Evolutionary conservation across 2,888 invertebrate species (phyloP).

Genomic region (Mayetiola destructor): DNA sequence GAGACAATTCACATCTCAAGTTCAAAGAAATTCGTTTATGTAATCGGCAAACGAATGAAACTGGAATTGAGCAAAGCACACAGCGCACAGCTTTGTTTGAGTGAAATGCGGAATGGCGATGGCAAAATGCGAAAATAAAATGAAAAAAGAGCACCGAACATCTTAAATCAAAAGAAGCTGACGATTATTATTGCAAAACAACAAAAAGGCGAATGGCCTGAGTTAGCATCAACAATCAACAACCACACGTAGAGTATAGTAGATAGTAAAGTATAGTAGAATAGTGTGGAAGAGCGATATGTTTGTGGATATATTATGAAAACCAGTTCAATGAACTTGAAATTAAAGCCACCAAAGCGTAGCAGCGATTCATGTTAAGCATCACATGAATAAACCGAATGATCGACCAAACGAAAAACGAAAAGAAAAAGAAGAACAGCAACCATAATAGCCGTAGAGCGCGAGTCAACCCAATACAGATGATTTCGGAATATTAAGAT

Average conservation of each 20-base stretch:
- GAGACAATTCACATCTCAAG: too few relatives aligned
- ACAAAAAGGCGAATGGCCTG: background rate
- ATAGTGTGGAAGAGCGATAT: background rate
- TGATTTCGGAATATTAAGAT: background rate
- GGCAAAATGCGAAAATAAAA: background rate
- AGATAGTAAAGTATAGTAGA: background rate
- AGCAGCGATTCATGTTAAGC: constrained; percentile 1
- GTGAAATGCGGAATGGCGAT: too few relatives aligned
- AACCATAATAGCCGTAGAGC: background rate
- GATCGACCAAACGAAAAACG: background rate
- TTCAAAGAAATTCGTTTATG: too few relatives aligned
- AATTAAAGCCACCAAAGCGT: constrained; percentile 9
- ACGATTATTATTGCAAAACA: constrained; percentile 8
- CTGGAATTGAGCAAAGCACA: background rate
- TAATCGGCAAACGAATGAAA: background rate
- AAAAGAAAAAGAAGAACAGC: background rate
- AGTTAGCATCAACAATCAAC: background rate
- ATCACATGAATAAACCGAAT: background rate
- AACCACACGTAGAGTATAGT: background rate
- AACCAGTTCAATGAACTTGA: constrained; percentile 12
- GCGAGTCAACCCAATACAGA: background rate
- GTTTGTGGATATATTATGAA: too few relatives aligned
- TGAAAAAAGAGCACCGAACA: background rate
- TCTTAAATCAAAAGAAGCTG: constrained; percentile 6
- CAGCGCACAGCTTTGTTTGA: background rate